A percentile compares a stretch with the other conserved stretches of the same genome.
Evolutionary conservation across 92 coral and sea anemone species (phyloP).

Genomic region (Actinostola sp.): DNA sequence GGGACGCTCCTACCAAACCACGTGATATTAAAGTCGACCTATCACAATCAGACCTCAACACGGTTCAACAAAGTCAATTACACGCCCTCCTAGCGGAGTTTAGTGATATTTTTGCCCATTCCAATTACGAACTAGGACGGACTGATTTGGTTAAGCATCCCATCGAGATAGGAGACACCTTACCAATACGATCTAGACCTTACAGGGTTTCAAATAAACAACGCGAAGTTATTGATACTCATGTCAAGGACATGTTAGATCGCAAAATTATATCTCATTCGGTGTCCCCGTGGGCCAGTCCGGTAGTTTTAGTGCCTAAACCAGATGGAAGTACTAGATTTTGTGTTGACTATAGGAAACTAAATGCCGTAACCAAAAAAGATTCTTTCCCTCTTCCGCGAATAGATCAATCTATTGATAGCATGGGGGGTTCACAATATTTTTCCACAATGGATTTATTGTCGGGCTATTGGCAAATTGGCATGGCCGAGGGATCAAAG

Average conservation of each 20-base stretch:
- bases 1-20: no score
- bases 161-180: conserved; percentile 38
- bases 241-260: conserved; percentile 40
- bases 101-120: conserved; percentile 46
- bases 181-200: conserved; percentile 45
- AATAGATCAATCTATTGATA: conserved; percentile 9
- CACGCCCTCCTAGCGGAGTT: conserved; percentile 16
- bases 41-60: conserved; percentile 2
- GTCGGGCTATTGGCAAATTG: conserved; percentile 54
- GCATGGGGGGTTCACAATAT: conserved; percentile 29
- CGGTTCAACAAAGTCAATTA: conserved; percentile 11
- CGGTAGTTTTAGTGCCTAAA: conserved; percentile 55
- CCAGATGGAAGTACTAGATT: conserved; percentile 53
- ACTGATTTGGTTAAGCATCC: conserved; percentile 37
- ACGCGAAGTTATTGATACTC: conserved; percentile 24
- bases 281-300: conserved; percentile 51
- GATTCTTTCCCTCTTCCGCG: background rate
- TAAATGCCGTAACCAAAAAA: conserved; percentile 11
- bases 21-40: background rate
- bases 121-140: conserved; percentile 37
- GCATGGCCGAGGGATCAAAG: conserved; percentile 8
- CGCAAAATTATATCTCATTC: conserved; percentile 43
- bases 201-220: conserved; percentile 48
- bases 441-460: conserved; percentile 48
- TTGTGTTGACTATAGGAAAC: conserved; percentile 53